phyloP scores from a whole-genome alignment of 1,140 invertebrate species.

The Gryllus bimaculatus region DNA sequence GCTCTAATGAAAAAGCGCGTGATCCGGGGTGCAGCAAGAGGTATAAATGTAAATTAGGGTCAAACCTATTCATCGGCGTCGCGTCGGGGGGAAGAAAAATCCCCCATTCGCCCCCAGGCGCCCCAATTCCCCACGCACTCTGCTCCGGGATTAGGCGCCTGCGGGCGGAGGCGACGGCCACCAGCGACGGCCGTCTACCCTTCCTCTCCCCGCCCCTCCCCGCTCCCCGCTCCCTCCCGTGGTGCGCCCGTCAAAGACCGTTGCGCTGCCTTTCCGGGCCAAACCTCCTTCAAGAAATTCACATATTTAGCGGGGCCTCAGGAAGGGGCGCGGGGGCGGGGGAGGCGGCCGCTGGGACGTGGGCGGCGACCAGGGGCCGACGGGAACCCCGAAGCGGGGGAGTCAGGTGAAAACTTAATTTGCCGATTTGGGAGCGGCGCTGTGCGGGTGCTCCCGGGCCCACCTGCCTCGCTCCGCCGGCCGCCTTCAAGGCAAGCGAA shows the following conservation, averaged over 20 bases:
- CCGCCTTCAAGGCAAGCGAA: no score
- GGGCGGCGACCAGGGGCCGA: not conserved
- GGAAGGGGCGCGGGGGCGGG: no score
- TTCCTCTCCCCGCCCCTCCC: no score
- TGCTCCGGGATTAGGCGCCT: no score
- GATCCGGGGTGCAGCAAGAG: not conserved
- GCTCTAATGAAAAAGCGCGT: not conserved
- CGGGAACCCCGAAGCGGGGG: no score
- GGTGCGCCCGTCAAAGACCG: not conserved
- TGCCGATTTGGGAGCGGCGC: not conserved
- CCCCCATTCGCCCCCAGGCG: no score
- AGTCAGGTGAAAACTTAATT: slow-evolving; percentile 1
- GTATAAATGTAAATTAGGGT: not conserved
- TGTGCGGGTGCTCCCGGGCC: not conserved
- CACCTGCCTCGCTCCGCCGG: not conserved
- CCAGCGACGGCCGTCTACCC: no score
- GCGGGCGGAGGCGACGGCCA: no score
- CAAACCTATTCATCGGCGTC: not conserved
- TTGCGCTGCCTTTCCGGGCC: not conserved
- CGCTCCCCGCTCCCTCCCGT: no score
- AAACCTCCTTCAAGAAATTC: not conserved
- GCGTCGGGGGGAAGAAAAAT: not conserved
- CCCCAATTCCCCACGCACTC: no score
- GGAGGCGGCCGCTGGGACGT: no score
- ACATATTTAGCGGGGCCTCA: not conserved